Evolutionary conservation across 1,140 invertebrate species (phyloP).

Genomic region (Rhagoletis pomonella): DNA sequence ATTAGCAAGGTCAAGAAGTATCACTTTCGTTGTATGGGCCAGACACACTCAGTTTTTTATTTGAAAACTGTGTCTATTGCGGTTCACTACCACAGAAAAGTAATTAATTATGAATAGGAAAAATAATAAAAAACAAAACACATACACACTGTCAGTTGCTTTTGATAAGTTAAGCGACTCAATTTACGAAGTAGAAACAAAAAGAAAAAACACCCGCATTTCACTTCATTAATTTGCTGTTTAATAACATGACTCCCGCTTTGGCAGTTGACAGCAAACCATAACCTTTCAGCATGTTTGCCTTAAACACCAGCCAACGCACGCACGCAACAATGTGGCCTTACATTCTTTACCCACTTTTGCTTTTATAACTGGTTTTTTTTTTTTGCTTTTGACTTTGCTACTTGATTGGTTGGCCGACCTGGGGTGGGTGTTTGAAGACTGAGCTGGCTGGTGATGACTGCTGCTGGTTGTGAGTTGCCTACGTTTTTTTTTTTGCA

Average conservation of each 20-base stretch:
- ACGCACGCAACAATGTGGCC: too few relatives aligned
- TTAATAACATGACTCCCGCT: not conserved
- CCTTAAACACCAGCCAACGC: too few relatives aligned
- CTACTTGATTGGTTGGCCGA: not conserved
- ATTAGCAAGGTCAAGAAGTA: too few relatives aligned
- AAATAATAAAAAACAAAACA: not conserved
- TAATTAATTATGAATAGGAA: not conserved
- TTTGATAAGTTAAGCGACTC: slow-evolving; percentile 18
- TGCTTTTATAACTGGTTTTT: not conserved
- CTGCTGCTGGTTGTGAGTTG: too few relatives aligned
- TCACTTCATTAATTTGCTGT: not conserved
- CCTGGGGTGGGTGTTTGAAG: not conserved
- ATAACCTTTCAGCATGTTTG: too few relatives aligned
- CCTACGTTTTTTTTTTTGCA: too few relatives aligned
- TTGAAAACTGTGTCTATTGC: too few relatives aligned
- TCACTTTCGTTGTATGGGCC: too few relatives aligned
- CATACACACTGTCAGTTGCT: too few relatives aligned
- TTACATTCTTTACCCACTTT: too few relatives aligned
- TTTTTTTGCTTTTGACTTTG: not conserved
- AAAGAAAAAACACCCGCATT: not conserved
- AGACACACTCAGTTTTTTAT: too few relatives aligned
- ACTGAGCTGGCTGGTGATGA: too few relatives aligned
- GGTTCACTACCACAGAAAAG: not conserved
- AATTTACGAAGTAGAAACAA: not conserved
- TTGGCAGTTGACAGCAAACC: not conserved